Base-by-base conservation (phyloP, 2,797 vertebrate species). In the Chaetophractus vellerosus region DNA sequence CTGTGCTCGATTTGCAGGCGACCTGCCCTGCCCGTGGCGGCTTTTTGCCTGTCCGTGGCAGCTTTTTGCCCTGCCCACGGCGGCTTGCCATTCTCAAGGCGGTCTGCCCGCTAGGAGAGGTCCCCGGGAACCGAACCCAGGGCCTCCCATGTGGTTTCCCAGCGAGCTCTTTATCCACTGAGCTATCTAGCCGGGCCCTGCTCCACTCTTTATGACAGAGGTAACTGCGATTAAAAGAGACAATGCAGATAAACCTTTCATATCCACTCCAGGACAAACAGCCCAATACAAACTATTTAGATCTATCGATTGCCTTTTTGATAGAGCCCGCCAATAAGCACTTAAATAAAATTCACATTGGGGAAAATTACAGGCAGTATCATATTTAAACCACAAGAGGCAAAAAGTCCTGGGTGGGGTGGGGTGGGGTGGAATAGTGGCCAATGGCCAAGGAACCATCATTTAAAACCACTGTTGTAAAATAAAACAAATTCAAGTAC, bases 311-410 rank as follows among this genome's bases (percentile, higher is more conserved):
- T 75, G 19, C 19, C 59, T 63, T 82, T 79, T 28, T 45, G 72
- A 84, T 31, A 45, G 21, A 16, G 2, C 26, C 36, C 19, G 31
- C 16, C 45, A 66, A 75, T 18, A 81, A 91, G 41, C 55, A 57
- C 8, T 66, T 59, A 52, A 52, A 89, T 72, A 66, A 84, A 93
- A 93, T 72, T 55, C 59, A 64, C 7, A 57, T 66, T 80, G 50
- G 68, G 55, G 6, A 84, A 89, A 86, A 89, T 57, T 9, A 84
- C 0, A 64, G 45, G 41, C 12, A 61, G 6, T 41, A 23, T n/a
- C 28, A 38, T 68, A 76, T 88, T 85, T 90, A 50, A 88, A 90
- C n/a, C 16, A 19, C 0, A 78, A 64, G 24, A 75, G 61, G 33
- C 21, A 33, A 33, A 80, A 0, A 21, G 52, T 64, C 36, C 55